Percentiles rank a stretch among this genome's conserved stretches.
phyloP scores from a whole-genome alignment of 1,140 invertebrate genomes.

The Brachionus koreanus region DNA sequence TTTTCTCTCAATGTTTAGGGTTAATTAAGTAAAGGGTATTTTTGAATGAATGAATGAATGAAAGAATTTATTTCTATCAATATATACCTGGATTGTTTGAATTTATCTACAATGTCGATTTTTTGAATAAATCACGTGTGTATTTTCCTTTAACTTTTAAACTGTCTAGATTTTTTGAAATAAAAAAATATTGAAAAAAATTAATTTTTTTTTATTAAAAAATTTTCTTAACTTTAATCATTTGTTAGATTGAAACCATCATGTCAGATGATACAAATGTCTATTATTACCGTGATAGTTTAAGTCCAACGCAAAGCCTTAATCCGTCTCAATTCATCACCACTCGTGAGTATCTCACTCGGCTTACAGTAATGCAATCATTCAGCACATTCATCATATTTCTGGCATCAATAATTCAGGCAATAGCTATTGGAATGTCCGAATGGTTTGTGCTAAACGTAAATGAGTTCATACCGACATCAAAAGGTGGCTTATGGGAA shows the following conservation, averaged over 20 bases:
- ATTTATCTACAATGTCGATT: not conserved
- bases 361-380: not conserved
- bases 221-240: too few species aligned
- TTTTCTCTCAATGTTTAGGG: not conserved
- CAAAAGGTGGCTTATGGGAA: constrained; percentile 38
- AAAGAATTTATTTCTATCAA: not conserved
- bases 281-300: not conserved
- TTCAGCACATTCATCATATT: constrained; percentile 28
- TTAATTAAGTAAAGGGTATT: constrained; percentile 15
- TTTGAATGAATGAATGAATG: constrained; percentile 3
- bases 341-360: not conserved
- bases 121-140: not conserved
- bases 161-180: not conserved
- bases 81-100: not conserved
- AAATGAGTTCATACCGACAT: constrained; percentile 39
- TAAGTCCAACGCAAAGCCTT: not conserved
- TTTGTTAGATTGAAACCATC: not conserved
- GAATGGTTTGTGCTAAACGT: constrained; percentile 44
- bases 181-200: not conserved
- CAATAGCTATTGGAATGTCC: not conserved
- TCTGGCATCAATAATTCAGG: not conserved
- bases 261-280: constrained; percentile 30
- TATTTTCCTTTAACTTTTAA: not conserved
- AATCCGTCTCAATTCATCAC: not conserved
- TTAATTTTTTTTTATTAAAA: too few species aligned